phyloP scores from a whole-genome alignment of 2,888 invertebrate species.

The Sisyra nigra region DNA sequence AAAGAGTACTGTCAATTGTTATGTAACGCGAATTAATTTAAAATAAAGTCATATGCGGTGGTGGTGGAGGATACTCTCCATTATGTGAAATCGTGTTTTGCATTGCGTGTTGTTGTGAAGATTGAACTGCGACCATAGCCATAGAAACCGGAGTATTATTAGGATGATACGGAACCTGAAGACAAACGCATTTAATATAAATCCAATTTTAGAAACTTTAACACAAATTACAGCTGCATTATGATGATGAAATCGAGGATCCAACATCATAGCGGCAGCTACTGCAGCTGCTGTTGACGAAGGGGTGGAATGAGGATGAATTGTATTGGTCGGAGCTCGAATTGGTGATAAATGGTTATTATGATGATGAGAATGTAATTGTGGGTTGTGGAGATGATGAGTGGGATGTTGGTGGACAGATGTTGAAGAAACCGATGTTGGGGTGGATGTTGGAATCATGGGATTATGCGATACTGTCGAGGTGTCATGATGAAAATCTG shows the following conservation, averaged over 20 bases:
- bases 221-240: constrained; percentile 25
- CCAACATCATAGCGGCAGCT: constrained; percentile 32
- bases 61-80: constrained; percentile 25
- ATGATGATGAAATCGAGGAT: constrained; percentile 28
- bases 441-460: constrained; percentile 22
- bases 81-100: constrained; percentile 23
- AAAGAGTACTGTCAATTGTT: too few species aligned
- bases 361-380: constrained; percentile 21
- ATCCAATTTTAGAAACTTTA: neutral
- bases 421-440: constrained; percentile 19
- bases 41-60: constrained; percentile 29
- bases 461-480: constrained; percentile 10
- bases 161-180: constrained; percentile 28
- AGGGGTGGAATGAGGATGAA: constrained; percentile 21
- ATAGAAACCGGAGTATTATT: constrained; percentile 27
- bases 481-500: constrained; percentile 15
- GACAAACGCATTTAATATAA: constrained; percentile 1
- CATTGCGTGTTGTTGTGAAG: constrained; percentile 23
- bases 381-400: constrained; percentile 20
- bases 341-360: constrained; percentile 17
- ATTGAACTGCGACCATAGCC: constrained; percentile 27
- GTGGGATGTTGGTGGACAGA: constrained; percentile 25
- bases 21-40: constrained; percentile 14
- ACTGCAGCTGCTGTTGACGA: constrained; percentile 29
- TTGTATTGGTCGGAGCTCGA: constrained; percentile 21